A percentile compares a stretch with the other conserved stretches of the same genome.
Evolutionary conservation across 2,113 vertebrate genomes (phyloP).

Genomic region (Pelusios castaneus): DNA sequence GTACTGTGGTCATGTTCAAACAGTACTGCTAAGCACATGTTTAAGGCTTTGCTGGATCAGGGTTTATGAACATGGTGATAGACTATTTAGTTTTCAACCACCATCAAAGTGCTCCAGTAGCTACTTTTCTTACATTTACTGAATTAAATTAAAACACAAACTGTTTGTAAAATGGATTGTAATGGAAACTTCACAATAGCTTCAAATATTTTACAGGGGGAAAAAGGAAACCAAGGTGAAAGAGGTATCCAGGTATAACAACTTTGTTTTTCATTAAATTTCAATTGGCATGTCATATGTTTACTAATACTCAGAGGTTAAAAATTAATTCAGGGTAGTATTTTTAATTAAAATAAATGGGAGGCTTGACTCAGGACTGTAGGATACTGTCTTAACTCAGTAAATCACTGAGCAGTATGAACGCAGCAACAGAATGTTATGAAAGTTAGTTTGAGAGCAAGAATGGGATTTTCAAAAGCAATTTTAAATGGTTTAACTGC

Average conservation of each 20-base stretch:
- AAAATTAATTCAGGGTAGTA: not conserved
- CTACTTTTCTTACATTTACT: not conserved
- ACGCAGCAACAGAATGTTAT: not conserved
- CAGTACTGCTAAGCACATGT: not conserved
- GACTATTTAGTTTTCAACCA: not conserved
- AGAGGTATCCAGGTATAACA: constrained; percentile 79
- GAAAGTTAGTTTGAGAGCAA: not conserved
- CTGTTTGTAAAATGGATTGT: not conserved
- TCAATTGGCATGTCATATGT: not conserved
- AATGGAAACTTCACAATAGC: not conserved
- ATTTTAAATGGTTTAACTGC: not conserved
- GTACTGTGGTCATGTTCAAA: not conserved
- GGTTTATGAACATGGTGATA: not conserved
- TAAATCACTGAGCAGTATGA: not conserved
- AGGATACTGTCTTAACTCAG: not conserved
- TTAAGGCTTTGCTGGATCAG: not conserved
- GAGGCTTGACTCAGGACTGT: not conserved
- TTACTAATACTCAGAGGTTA: not conserved
- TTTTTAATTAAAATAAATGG: not conserved
- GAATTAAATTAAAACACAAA: not conserved
- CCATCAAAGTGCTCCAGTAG: not conserved
- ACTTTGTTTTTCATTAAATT: not conserved
- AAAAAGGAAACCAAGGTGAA: constrained; percentile 82
- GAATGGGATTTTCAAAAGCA: not conserved
- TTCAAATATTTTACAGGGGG: constrained; percentile 78